These are phyloP conservation scores for Myiopsitta monachus DNA, from an alignment of 2,113 vertebrate species.

Conservation along the genomic window DNA sequence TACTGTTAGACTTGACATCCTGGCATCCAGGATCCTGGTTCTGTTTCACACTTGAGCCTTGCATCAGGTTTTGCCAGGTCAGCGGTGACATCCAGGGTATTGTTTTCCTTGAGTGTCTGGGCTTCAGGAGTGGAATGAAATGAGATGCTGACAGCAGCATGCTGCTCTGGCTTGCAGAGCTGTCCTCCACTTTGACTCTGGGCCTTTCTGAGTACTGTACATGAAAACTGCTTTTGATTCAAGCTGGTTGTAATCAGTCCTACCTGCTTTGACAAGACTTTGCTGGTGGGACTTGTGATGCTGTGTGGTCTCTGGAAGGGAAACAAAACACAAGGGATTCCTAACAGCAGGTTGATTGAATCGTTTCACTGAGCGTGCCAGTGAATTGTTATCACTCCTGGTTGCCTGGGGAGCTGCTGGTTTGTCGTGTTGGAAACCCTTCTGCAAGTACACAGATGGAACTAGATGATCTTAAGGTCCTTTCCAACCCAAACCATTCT, in stretches of 20 bases:
- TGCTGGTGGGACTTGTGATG: background rate
- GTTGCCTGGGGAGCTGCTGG: conserved; percentile 16
- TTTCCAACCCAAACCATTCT: background rate
- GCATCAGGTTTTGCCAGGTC: background rate
- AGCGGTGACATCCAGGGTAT: background rate
- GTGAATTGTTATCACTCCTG: background rate
- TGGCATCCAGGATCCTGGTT: background rate
- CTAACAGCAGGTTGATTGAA: conserved; percentile 9
- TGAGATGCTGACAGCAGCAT: background rate
- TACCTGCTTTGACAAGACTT: background rate
- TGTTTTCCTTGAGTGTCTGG: background rate
- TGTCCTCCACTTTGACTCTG: background rate
- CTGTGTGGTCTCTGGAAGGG: conserved; percentile 21
- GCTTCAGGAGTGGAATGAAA: background rate
- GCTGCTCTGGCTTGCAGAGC: background rate
- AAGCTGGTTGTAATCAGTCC: background rate
- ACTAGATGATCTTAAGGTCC: background rate
- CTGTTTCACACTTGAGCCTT: background rate
- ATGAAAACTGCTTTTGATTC: background rate
- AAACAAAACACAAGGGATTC: conserved; percentile 22
- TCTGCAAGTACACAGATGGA: background rate
- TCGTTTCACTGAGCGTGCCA: background rate
- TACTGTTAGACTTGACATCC: background rate
- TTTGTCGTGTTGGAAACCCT: background rate
- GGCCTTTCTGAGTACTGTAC: background rate